Conservation (phyloP, 2,888 invertebrate species). For the Sarcophaga caerulescens region DNA sequence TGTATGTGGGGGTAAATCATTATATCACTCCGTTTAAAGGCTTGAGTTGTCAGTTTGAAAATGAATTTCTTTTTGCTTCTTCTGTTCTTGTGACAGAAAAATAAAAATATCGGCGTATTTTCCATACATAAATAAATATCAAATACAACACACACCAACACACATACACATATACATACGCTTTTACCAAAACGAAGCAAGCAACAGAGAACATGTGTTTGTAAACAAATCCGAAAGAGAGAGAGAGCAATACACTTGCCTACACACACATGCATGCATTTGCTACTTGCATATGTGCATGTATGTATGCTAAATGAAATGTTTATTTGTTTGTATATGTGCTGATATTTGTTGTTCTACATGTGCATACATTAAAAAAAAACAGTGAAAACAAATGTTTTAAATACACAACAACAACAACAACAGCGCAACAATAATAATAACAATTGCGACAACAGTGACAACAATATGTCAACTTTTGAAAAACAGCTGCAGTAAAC, state of each 20-base stretch:
- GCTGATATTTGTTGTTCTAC: no score
- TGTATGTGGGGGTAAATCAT: not conserved
- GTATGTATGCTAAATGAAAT: no score
- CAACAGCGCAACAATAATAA: slow-evolving; percentile 35
- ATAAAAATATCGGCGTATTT: not conserved
- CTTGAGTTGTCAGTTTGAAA: slow-evolving; percentile 31
- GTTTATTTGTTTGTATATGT: no score
- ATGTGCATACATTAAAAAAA: slow-evolving; percentile 30
- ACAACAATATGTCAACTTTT: slow-evolving; percentile 36
- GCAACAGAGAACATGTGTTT: not conserved
- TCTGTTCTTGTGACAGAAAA: slow-evolving; percentile 7
- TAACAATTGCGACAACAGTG: slow-evolving; percentile 23
- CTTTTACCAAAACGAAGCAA: not conserved
- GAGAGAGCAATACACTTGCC: no score
- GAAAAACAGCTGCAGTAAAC: not conserved
- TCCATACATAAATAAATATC: slow-evolving; percentile 21
- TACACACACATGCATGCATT: no score
- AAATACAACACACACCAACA: not conserved
- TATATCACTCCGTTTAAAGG: slow-evolving; percentile 1
- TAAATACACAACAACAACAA: slow-evolving; percentile 46
- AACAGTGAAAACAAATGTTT: slow-evolving; percentile 28
- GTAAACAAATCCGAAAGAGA: not conserved
- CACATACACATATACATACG: not conserved
- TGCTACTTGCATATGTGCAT: not conserved
- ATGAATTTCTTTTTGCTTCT: not conserved